These are phyloP conservation scores for Phrixothrix hirtus DNA, from an alignment of 2,888 invertebrate species.

Conservation along the genomic window DNA sequence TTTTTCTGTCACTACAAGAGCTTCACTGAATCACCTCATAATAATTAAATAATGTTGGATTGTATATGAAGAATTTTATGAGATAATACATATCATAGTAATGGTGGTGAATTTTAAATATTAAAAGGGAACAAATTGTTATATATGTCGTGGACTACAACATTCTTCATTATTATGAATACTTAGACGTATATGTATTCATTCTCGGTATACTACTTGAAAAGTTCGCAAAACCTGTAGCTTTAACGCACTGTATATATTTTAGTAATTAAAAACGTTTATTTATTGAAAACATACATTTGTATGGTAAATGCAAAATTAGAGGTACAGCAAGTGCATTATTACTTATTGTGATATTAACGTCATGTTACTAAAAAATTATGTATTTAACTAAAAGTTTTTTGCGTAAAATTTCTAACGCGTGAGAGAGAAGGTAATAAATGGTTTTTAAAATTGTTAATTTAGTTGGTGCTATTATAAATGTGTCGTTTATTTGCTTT, in stretches of 20 bases:
- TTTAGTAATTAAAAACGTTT: slow-evolving; percentile 23
- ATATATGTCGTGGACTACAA: slow-evolving; percentile 24
- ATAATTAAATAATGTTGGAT: slow-evolving; percentile 10
- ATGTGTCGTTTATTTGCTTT: too few species aligned
- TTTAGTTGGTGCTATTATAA: too few species aligned
- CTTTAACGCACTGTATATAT: slow-evolving; percentile 54
- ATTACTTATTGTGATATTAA: slow-evolving; percentile 45
- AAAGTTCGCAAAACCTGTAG: slow-evolving; percentile 56
- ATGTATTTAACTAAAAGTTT: too few species aligned
- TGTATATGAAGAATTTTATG: slow-evolving; percentile 16
- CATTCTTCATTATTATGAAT: slow-evolving; percentile 24
- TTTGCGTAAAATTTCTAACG: too few species aligned
- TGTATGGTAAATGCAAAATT: slow-evolving; percentile 23
- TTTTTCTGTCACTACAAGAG: slow-evolving; percentile 95
- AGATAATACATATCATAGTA: slow-evolving; percentile 28
- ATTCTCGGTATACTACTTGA: slow-evolving; percentile 24
- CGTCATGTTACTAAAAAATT: slow-evolving; percentile 24
- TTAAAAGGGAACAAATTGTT: slow-evolving; percentile 29
- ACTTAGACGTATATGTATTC: slow-evolving; percentile 21
- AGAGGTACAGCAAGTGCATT: slow-evolving; percentile 37
- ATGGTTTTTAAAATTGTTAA: too few species aligned
- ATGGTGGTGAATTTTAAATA: slow-evolving; percentile 27
- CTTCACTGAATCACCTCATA: slow-evolving; percentile 65
- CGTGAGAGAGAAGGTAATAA: too few species aligned
- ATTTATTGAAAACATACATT: slow-evolving; percentile 23